Percentiles rank a stretch among this genome's conserved stretches.
These are phyloP conservation scores for Tetramorium parvispinum DNA, from an alignment of 1,140 invertebrate genomes.

Conservation along the genomic window DNA sequence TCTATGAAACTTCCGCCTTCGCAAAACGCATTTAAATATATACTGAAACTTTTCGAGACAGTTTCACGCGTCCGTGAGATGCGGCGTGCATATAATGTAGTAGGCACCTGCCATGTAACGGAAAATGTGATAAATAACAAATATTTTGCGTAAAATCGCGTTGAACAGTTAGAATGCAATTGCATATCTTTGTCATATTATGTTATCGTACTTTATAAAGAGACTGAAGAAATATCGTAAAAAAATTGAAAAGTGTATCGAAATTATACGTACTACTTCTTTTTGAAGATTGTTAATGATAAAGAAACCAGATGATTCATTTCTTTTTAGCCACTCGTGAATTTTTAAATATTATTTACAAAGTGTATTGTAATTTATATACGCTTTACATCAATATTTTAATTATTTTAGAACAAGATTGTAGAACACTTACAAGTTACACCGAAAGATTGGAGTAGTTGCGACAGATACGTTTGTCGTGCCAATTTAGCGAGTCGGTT, in stretches of 20 bases:
- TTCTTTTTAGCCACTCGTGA: neutral
- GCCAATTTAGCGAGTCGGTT: constrained; percentile 55
- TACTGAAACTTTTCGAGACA: constrained; percentile 28
- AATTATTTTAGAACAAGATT: constrained; percentile 18
- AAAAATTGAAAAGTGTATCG: too few relatives aligned
- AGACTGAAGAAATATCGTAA: neutral
- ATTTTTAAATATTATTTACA: neutral
- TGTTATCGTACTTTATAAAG: neutral
- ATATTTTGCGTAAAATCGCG: constrained; percentile 7
- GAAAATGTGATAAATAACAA: constrained; percentile 10
- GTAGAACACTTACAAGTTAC: constrained; percentile 23
- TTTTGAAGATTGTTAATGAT: neutral
- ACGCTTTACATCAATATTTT: neutral
- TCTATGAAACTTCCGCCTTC: constrained; percentile 6
- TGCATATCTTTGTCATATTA: neutral
- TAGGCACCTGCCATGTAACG: constrained; percentile 2
- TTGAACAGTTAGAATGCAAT: neutral
- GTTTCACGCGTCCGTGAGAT: constrained; percentile 3
- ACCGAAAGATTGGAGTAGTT: constrained; percentile 21
- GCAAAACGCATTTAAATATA: constrained; percentile 38
- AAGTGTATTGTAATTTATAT: neutral
- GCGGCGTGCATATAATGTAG: neutral
- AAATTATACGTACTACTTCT: neutral
- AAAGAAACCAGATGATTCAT: neutral
- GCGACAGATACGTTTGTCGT: constrained; percentile 51